phyloP scores from a whole-genome alignment of 2,888 invertebrate species.

The Pheosia tremula region DNA sequence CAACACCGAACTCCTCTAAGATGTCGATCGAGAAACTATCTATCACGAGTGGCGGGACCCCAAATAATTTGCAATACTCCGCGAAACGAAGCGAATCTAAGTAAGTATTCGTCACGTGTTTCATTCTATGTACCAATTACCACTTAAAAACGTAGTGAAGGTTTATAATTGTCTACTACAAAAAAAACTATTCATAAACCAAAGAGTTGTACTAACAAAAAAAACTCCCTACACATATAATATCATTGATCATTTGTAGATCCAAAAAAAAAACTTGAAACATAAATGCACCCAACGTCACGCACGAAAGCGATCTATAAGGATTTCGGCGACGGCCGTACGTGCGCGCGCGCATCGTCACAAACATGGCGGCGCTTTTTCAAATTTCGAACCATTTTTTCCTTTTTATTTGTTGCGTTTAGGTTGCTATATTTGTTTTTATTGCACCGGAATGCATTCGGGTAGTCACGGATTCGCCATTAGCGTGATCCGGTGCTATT shows the following conservation, averaged over 20 bases:
- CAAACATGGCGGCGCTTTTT: conserved; percentile 59
- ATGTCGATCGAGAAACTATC: too few species aligned
- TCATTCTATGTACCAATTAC: too few species aligned
- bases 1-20: too few species aligned
- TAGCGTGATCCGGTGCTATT: conserved; percentile 56
- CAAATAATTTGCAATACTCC: too few species aligned
- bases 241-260: conserved; percentile 52
- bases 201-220: neutral
- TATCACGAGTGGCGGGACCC: too few species aligned
- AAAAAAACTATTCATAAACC: conserved; percentile 4
- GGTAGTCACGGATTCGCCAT: conserved; percentile 76
- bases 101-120: too few species aligned
- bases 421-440: conserved; percentile 76
- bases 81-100: too few species aligned
- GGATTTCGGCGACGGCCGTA: conserved; percentile 63
- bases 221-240: conserved; percentile 39
- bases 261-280: conserved; percentile 38
- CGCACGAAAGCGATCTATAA: conserved; percentile 82
- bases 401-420: conserved; percentile 73
- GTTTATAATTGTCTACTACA: neutral
- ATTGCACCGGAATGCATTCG: conserved; percentile 73
- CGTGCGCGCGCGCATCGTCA: conserved; percentile 61
- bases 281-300: conserved; percentile 56
- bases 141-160: too few species aligned
- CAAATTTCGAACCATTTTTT: conserved; percentile 14